phyloP scores from a whole-genome alignment of 2,888 invertebrate species.

The Meliscaeva auricollis region DNA sequence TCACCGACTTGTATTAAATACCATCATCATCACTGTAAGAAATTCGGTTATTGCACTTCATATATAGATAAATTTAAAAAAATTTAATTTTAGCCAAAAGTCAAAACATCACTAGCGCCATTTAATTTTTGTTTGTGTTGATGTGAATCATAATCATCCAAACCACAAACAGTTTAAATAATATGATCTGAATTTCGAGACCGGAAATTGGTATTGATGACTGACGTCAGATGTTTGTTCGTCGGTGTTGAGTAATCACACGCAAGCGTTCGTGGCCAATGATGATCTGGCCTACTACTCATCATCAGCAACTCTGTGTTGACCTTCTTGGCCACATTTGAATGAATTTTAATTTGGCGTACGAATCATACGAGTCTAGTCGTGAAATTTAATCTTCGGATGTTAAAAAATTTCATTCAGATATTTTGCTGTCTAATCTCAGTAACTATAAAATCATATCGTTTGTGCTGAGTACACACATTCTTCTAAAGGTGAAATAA shows the following conservation, averaged over 20 bases:
- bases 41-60: too few species aligned
- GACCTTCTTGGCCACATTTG: not conserved
- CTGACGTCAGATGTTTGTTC: conserved; percentile 21
- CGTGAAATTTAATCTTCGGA: not conserved
- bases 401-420: too few species aligned
- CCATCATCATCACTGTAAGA: not conserved
- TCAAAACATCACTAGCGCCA: not conserved
- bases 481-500: not conserved
- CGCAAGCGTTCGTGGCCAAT: not conserved
- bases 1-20: not conserved
- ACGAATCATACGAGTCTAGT: not conserved
- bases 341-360: not conserved
- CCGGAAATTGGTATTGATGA: conserved; percentile 17
- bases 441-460: not conserved
- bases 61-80: too few species aligned
- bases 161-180: conserved; percentile 22
- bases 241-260: conserved; percentile 14
- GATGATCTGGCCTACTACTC: not conserved
- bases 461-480: too few species aligned
- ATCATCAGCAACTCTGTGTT: not conserved
- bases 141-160: conserved; percentile 19
- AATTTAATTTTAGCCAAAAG: not conserved
- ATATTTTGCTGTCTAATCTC: not conserved
- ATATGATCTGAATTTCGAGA: conserved; percentile 28
- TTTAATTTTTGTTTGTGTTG: not conserved